A percentile compares a stretch with the other conserved stretches of the same genome.
Evolutionary conservation across 2,113 vertebrate genomes (phyloP).

Genomic region (Elanus axillaris): DNA sequence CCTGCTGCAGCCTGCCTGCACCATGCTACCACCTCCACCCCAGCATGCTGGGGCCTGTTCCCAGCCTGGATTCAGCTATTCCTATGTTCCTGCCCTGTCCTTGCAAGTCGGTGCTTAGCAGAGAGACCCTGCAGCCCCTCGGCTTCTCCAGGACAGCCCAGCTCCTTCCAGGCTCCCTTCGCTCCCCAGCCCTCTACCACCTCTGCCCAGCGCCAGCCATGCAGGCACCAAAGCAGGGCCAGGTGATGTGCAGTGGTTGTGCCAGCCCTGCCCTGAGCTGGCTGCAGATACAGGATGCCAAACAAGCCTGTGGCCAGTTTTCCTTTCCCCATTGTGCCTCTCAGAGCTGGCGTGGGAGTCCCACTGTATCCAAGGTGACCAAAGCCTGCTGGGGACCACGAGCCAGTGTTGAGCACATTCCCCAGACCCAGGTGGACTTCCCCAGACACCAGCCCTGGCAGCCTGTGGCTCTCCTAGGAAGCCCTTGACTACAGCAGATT

Average conservation of each 20-base stretch:
- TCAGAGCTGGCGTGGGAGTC: background rate
- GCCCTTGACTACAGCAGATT: background rate
- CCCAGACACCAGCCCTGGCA: background rate
- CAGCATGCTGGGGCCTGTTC: background rate
- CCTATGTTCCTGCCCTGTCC: background rate
- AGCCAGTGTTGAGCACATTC: accelerated
- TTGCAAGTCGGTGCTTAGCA: background rate
- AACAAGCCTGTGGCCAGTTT: slow-evolving; percentile 49
- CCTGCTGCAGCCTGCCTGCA: background rate
- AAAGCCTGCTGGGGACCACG: accelerated
- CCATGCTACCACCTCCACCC: background rate
- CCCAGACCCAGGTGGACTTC: background rate
- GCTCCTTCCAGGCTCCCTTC: background rate
- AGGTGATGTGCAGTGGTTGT: background rate
- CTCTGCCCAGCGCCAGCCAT: background rate
- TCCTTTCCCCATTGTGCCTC: background rate
- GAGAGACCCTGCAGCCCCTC: background rate
- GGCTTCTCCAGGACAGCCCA: background rate
- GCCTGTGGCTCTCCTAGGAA: background rate
- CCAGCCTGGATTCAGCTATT: background rate
- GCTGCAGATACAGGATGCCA: slow-evolving; percentile 66
- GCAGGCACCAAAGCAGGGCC: background rate
- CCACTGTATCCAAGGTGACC: background rate
- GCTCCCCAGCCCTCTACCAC: background rate
- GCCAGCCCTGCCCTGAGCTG: background rate